These are phyloP conservation scores for Hippopotamyrus pictus DNA, from an alignment of 2,797 vertebrate genomes.

Conservation along the genomic window DNA sequence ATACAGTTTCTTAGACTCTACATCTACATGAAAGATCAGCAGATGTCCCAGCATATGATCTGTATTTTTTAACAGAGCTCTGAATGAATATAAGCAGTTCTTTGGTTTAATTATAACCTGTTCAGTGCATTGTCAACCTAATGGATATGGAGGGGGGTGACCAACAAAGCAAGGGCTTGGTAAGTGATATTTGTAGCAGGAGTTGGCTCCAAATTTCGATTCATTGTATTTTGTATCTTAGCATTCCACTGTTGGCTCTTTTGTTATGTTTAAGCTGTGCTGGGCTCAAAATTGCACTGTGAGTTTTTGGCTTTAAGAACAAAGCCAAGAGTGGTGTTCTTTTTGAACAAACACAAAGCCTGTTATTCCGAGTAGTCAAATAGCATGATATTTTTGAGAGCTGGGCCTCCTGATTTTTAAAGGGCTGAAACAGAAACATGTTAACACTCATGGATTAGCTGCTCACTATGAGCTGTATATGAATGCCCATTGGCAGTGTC, in stretches of 20 bases:
- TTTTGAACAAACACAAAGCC: neutral
- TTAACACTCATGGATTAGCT: neutral
- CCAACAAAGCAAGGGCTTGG: neutral
- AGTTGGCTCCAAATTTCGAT: neutral
- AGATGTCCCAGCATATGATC: neutral
- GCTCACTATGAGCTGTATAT: neutral
- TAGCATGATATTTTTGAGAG: neutral
- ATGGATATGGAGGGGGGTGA: neutral
- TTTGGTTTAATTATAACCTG: constrained; percentile 6
- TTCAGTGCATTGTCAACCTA: neutral
- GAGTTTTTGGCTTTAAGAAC: constrained; percentile 1
- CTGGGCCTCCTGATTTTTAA: neutral
- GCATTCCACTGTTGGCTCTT: neutral
- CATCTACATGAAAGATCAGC: constrained; percentile 1
- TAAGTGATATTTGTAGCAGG: neutral
- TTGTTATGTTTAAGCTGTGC: neutral
- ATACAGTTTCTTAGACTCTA: neutral
- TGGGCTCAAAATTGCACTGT: neutral
- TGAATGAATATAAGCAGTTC: neutral
- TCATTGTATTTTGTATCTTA: neutral
- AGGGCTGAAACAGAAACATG: neutral
- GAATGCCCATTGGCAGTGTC: neutral
- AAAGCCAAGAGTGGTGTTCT: neutral
- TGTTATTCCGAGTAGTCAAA: neutral
- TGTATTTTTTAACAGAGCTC: neutral